A percentile compares a stretch with the other conserved stretches of the same genome.
Evolutionary conservation across 2,888 invertebrate genomes (phyloP).

Genomic region (Pterostichus niger): DNA sequence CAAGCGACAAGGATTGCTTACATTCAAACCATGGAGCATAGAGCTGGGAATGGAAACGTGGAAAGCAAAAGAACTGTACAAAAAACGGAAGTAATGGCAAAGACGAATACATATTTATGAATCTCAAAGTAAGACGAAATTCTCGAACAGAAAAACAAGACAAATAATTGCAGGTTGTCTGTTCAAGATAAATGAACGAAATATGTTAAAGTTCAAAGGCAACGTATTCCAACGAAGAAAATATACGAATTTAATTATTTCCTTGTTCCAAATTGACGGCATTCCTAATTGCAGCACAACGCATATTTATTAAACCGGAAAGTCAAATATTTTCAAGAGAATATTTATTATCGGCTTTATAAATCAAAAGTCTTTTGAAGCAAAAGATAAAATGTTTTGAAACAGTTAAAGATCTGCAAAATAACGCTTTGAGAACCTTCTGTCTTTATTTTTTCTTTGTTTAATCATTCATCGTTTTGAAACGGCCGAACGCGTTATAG

Average conservation of each 20-base stretch:
- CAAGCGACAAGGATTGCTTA: slow-evolving; percentile 3
- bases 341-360: slow-evolving; percentile 36
- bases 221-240: slow-evolving; percentile 25
- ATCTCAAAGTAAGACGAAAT: slow-evolving; percentile 52
- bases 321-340: slow-evolving; percentile 45
- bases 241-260: slow-evolving; percentile 61
- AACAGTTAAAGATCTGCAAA: neutral
- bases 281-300: slow-evolving; percentile 37
- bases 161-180: slow-evolving; percentile 65
- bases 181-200: slow-evolving; percentile 60
- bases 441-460: slow-evolving; percentile 56
- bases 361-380: slow-evolving; percentile 30
- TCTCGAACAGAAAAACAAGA: slow-evolving; percentile 47
- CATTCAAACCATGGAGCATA: slow-evolving; percentile 4
- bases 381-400: slow-evolving; percentile 14
- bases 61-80: neutral
- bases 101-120: slow-evolving; percentile 62
- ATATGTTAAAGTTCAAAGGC: slow-evolving; percentile 65
- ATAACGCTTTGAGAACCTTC: slow-evolving; percentile 34
- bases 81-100: slow-evolving; percentile 32
- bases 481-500: slow-evolving; percentile 57
- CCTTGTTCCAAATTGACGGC: slow-evolving; percentile 36
- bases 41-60: neutral
- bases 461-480: slow-evolving; percentile 55
- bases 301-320: slow-evolving; percentile 29